Evolutionary conservation across 1,140 invertebrate genomes (phyloP), one percentile per base, ranked within the genome.

Genomic region (Bombyx mandarina): DNA sequence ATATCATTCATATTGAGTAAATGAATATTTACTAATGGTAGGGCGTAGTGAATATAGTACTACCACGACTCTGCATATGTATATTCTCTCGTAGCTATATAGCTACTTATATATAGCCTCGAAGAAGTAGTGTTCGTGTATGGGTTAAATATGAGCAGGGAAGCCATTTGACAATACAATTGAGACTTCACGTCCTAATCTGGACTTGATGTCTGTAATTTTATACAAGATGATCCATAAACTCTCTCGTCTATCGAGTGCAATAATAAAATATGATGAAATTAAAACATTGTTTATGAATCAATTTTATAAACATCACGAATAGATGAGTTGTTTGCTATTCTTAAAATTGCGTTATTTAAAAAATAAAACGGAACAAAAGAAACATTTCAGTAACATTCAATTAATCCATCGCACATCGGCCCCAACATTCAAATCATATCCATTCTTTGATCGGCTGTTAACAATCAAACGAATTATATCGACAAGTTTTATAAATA

Each of bases 381-480:
- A 62, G 57, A 62, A 43, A 59, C 46, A 58, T 49, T 26, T 63
- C 57, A 50, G 54, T 63, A 59, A 59, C 55, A 59, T 67, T 59
- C 61, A 64, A 67, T 72, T 66, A 65, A 71, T 67, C 63, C 57
- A 57, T 60, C 54, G 46, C 53, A 56, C 52, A 62, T 63, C 57
- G 63, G 54, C 53, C 44, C 10, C 43, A 54, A 46, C 54, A 56
- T 49, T 56, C 54, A 56, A 57, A 61, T 61, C 44, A 45, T 56
- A 58, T 55, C 60, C 61, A 62, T 53, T 52, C 66, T 75, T 75
- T 75, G 73, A 75, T 75, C 73, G 62, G 53, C 66, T 52, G 51
- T 47, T 52, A 57, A 46, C 61, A 61, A 66, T 63, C 65, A 60
- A 56, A 51, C 56, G 54, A 53, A 67, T 65, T 54, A 56, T 60